Evolutionary conservation across 2,888 invertebrate species (phyloP), one percentile per base, ranked within the genome.

Genomic region (Mycalesis mineus): DNA sequence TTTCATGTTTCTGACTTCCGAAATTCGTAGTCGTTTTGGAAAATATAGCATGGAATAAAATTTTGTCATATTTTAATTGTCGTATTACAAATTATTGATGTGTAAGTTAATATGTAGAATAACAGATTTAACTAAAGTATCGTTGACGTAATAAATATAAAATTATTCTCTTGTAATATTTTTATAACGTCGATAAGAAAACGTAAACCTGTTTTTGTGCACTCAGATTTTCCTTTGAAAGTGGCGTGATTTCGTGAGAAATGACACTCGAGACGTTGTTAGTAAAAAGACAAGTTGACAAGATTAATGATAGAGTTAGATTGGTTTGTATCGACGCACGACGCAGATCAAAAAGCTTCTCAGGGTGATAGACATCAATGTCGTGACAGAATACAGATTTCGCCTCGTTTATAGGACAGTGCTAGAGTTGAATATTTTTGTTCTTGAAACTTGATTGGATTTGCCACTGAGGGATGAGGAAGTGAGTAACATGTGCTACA

Each of bases 321-420:
- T 72, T 73, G 80, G 77, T 76, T 78, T 78, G 71, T 68, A 72
- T 64, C 68, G 61, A 70, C 66, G 68, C 69, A 71, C 72, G 75
- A 73, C 70, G 67, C 72, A 81, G 81, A 78, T 86, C 86, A 85
- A 84, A 22, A 83, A 57, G 80, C 74, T 63, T 9, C 68, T 66
- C 70, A 71, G 76, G 74, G 80, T 78, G 82, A 82, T 82, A 74
- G 75, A 84, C 78, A 58, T 61, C 65, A 61, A 67, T 67, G 68
- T 73, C 72, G 74, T 74, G 84, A 86, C 75, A 72, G 73, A 78
- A 76, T 62, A 66, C 84, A 85, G 82, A 77, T 66, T 55, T 57
- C 41, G 42, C 52, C 48, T 52, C 36, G 50, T 54, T 53, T 59
- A 59, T 42, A 55, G 15, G 39, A 45, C 31, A 40, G 22, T 28